phyloP scores from a whole-genome alignment of 2,888 invertebrate species.

The Hyles lineata region DNA sequence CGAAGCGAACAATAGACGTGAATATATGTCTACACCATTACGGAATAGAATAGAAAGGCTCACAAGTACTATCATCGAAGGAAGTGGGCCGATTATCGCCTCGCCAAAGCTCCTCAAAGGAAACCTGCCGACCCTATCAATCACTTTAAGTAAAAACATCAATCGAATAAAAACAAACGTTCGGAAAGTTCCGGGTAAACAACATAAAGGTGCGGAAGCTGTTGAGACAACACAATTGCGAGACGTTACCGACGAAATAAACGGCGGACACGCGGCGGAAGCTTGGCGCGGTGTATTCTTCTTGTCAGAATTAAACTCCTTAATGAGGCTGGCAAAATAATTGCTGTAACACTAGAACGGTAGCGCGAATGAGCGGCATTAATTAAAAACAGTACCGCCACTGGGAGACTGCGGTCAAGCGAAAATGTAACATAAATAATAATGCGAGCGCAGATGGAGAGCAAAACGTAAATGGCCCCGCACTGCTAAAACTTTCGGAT shows the following conservation, averaged over 20 bases:
- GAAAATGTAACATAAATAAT: slow-evolving; percentile 79
- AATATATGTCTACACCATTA: slow-evolving; percentile 20
- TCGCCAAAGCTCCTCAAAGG: slow-evolving; percentile 20
- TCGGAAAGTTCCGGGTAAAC: slow-evolving; percentile 58
- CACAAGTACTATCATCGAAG: slow-evolving; percentile 25
- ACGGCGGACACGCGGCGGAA: slow-evolving; percentile 53
- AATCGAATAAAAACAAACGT: slow-evolving; percentile 59
- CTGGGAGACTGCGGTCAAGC: slow-evolving; percentile 70
- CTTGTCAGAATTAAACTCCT: slow-evolving; percentile 73
- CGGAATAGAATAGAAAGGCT: slow-evolving; percentile 19
- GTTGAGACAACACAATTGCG: slow-evolving; percentile 64
- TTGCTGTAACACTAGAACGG: slow-evolving; percentile 81
- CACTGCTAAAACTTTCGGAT: slow-evolving; percentile 74
- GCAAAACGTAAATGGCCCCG: slow-evolving; percentile 73
- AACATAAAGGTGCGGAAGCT: slow-evolving; percentile 58
- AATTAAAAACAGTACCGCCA: slow-evolving; percentile 78
- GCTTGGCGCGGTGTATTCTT: slow-evolving; percentile 70
- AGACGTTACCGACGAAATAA: slow-evolving; percentile 48
- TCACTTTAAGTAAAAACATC: slow-evolving; percentile 58
- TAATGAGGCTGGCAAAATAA: slow-evolving; percentile 81
- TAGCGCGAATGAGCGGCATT: slow-evolving; percentile 73
- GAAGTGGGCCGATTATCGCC: slow-evolving; percentile 26
- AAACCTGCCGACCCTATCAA: slow-evolving; percentile 53
- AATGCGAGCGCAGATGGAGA: slow-evolving; percentile 69
- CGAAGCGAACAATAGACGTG: slow-evolving; percentile 22